Evolutionary conservation across 2,113 vertebrate species (phyloP).

Genomic region (Varanus komodoensis): DNA sequence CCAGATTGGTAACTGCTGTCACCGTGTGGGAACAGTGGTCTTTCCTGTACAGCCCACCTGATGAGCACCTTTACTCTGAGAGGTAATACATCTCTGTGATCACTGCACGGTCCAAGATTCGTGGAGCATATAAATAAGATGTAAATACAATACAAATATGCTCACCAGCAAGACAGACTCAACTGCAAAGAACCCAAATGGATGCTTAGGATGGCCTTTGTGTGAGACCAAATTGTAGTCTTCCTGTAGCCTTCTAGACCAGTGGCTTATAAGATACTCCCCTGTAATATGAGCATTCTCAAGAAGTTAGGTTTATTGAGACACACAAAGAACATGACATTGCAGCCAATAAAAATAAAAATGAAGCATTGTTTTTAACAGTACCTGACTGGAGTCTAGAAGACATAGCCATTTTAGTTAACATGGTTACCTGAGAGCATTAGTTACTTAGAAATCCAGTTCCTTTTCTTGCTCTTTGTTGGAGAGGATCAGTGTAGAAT

Average conservation of each 20-base stretch:
- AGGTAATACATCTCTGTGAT: background rate
- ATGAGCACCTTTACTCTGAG: too few species aligned
- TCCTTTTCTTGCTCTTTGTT: too few species aligned
- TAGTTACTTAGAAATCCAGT: background rate
- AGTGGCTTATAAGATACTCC: background rate
- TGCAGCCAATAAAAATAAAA: background rate
- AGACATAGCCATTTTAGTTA: background rate
- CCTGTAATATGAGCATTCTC: background rate
- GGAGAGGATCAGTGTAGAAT: background rate
- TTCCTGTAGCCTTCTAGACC: slow-evolving; percentile 1
- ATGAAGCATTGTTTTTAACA: background rate
- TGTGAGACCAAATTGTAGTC: slow-evolving; percentile 1
- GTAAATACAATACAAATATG: too few species aligned
- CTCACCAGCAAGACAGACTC: background rate
- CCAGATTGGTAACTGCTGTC: too few species aligned
- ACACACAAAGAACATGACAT: background rate
- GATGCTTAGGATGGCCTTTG: background rate
- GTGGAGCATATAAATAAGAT: background rate
- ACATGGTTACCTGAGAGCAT: background rate
- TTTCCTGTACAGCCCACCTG: too few species aligned
- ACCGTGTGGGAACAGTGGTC: too few species aligned
- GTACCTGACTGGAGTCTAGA: background rate
- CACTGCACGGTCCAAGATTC: background rate
- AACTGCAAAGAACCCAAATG: background rate
- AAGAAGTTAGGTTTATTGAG: background rate